phyloP scores from a whole-genome alignment of 2,888 invertebrate genomes.

The Amphipoea oculea region DNA sequence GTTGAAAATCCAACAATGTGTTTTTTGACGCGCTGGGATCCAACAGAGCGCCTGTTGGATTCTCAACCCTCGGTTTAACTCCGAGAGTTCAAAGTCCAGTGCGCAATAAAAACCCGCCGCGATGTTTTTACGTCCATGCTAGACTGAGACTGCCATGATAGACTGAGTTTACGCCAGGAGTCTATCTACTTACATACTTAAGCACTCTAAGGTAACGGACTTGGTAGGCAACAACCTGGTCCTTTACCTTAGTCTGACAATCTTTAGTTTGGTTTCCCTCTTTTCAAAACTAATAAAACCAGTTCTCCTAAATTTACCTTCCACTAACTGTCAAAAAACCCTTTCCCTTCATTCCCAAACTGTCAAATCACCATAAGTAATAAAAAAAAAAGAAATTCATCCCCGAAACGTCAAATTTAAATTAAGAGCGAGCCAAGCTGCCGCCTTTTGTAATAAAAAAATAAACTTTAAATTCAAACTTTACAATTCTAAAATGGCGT shows the following conservation, averaged over 20 bases:
- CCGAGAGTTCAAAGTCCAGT: too few species aligned
- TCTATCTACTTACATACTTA: too few species aligned
- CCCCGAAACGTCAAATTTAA: slow-evolving; percentile 47
- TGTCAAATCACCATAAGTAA: slow-evolving; percentile 36
- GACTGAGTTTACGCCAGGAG: too few species aligned
- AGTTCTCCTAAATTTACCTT: not conserved
- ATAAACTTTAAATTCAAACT: slow-evolving; percentile 49
- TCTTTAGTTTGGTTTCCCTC: not conserved
- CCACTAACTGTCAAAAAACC: slow-evolving; percentile 1
- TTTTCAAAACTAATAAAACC: not conserved
- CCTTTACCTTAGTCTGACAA: not conserved
- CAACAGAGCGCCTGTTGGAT: too few species aligned
- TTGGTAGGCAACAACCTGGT: too few species aligned
- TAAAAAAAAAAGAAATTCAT: slow-evolving; percentile 26
- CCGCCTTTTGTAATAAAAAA: slow-evolving; percentile 47
- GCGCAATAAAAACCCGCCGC: too few species aligned
- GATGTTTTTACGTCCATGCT: too few species aligned
- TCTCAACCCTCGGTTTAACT: too few species aligned
- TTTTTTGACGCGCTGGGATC: too few species aligned
- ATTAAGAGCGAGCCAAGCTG: slow-evolving; percentile 50
- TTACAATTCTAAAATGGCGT: slow-evolving; percentile 62
- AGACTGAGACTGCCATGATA: too few species aligned
- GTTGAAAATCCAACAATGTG: too few species aligned
- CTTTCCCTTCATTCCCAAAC: slow-evolving; percentile 10
- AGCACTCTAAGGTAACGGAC: too few species aligned